Percentiles rank a stretch among this genome's conserved stretches.
Evolutionary conservation across 2,888 invertebrate species (phyloP).

Genomic region (Timema cristinae): DNA sequence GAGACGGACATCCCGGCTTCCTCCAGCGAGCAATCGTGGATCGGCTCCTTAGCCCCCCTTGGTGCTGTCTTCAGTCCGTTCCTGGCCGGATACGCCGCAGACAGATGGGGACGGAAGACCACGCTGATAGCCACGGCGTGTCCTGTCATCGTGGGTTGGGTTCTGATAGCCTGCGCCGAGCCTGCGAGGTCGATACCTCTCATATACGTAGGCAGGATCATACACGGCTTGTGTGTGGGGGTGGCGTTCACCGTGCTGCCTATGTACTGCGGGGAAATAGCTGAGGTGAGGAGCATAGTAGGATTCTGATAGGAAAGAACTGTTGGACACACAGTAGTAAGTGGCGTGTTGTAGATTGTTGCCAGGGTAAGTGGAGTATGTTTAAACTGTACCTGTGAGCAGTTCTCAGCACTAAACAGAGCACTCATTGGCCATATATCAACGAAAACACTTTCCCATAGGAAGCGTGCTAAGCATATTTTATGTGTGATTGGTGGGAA

Average conservation of each 20-base stretch:
- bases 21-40: constrained; percentile 60
- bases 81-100: constrained; percentile 52
- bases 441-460: no score
- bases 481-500: no score
- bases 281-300: constrained; percentile 52
- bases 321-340: no score
- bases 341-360: no score
- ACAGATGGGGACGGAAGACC: constrained; percentile 41
- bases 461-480: no score
- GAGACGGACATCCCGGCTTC: constrained; percentile 44
- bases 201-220: constrained; percentile 55
- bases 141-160: constrained; percentile 68
- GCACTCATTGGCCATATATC: no score
- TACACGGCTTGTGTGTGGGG: constrained; percentile 63
- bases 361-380: no score
- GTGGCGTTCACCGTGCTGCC: constrained; percentile 70
- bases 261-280: constrained; percentile 84
- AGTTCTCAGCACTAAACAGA: no score
- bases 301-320: no score
- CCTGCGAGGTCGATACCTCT: constrained; percentile 49
- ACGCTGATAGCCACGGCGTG: constrained; percentile 49
- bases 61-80: constrained; percentile 69
- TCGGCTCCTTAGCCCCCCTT: constrained; percentile 65
- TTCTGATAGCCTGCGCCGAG: constrained; percentile 50
- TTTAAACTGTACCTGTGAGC: no score